A percentile compares a stretch with the other conserved stretches of the same genome.
Evolutionary conservation across 2,888 invertebrate species (phyloP).

Genomic region (Chouioia cunea): DNA sequence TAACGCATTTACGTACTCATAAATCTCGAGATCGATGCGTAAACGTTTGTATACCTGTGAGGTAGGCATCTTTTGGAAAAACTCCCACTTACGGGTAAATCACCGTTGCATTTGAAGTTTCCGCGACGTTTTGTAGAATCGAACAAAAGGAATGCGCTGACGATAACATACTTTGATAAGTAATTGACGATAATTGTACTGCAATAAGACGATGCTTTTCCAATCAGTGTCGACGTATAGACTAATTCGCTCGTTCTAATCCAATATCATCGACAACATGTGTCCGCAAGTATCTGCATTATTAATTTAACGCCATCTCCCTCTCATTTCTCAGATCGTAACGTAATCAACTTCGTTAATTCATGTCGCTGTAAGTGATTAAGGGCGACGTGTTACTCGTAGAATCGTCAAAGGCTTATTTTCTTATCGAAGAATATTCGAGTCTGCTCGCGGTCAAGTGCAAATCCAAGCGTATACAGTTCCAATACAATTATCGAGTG

Average conservation of each 20-base stretch:
- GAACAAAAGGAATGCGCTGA: no score
- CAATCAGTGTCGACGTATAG: conserved; percentile 23
- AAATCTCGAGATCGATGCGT: no score
- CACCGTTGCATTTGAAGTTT: no score
- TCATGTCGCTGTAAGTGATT: not conserved
- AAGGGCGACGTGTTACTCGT: no score
- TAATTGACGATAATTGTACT: conserved; percentile 36
- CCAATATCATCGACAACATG: conserved; percentile 32
- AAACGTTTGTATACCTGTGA: no score
- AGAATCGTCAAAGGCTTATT: not conserved
- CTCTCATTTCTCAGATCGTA: not conserved
- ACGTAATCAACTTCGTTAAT: not conserved
- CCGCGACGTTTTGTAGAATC: no score
- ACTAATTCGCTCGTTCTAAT: conserved; percentile 21
- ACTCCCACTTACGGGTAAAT: no score
- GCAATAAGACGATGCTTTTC: conserved; percentile 18
- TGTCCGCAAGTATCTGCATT: conserved; percentile 37
- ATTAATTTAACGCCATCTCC: not conserved
- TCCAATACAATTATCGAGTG: no score
- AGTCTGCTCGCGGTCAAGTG: not conserved
- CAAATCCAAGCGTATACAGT: no score
- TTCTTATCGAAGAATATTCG: conserved; percentile 15
- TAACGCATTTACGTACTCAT: no score
- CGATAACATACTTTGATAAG: conserved; percentile 21
- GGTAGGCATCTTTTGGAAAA: no score